Base-by-base conservation (phyloP, 1,140 invertebrate species). In the Drosophila busckii region DNA sequence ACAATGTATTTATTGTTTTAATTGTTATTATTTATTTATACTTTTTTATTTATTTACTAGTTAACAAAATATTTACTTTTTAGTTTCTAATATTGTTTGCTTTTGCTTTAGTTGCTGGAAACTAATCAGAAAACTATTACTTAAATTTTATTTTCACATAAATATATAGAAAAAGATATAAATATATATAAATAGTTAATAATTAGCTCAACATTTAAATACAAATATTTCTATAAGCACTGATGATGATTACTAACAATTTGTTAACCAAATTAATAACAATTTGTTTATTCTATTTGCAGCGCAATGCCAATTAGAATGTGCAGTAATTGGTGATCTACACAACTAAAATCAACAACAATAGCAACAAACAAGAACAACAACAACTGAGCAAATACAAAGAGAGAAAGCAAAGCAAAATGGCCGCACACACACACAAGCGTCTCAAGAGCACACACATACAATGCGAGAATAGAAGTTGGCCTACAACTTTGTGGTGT, bases 381-480 rank as follows among this genome's bases (percentile, higher is more conserved):
- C 10, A 48, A 34, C 15, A 41, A 28, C 10, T n/a, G n/a, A 56
- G 7, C 15, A 25, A 17, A 17, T 20, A 4, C 31, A 45, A 19
- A 5, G 34, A 31, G 15, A 54, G 23, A 31, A 35, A 8, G 28
- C 10, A 6, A 26, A 38, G 12, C 8, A 23, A 52, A 17, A 23
- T n/a, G n/a, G 3, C 20, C 25, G 13, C 25, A 48, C 23, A 56
- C 29, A 23, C 19, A 63, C n/a, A n/a, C n/a, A n/a, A n/a, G n/a
- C n/a, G n/a, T n/a, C n/a, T n/a, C n/a, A n/a, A n/a, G 22, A 28
- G 40, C 7, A 42, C 23, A 40, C 45, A 59, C 53, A 68, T 37
- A 64, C 29, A 48, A 64, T 46, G 53, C 48, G 64, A 40, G 42
- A 45, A 61, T 50, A 54, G 5, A 45, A 45, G 19, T 28, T 9